Base-by-base conservation (phyloP, 2,113 vertebrate species). In the Cololabis saira region DNA sequence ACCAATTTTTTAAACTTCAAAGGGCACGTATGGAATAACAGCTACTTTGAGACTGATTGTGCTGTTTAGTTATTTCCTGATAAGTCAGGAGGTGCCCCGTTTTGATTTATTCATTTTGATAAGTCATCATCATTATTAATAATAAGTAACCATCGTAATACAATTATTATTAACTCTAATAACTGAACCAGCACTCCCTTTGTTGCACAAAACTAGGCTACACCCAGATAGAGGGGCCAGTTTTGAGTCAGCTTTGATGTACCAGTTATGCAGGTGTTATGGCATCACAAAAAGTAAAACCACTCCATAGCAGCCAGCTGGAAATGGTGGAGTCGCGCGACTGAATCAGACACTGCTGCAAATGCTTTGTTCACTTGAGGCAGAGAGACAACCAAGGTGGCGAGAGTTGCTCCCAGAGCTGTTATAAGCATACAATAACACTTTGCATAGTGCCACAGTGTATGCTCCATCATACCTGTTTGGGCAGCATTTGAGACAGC, bases 211-310 rank as follows among this genome's bases (percentile, higher is more conserved):
- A n/a, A 45, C 21, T 1, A 0, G 37, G 17, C 51, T 72, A 0
- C 70, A 64, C 15, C 59, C 53, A 0, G 61, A 74, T 1, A 15
- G 4, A 5, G 55, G 62, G 0, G 8, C 71, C 0, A 60, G 60
- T 53, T 66, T 65, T 2, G 55, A 74, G 16, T 66, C 62, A 0
- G 12, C 24, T 0, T 3, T 65, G 0, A 47, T 65, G 40, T 17
- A 47, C 13, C 3, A 66, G 10, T 16, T 66, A 0, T 30, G 30
- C 44, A 3, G 41, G 0, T 2, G 9, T 0, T 73, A 73, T 64
- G 24, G 53, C 1, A 15, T 37, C 7, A 5, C 11, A 0, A 65
- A 65, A 21, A 73, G 61, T 3, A 0, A 11, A 3, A 71, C 30
- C 0, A 63, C 59, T 1, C 52, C 51, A 1, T 63, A 71, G 2